Base-by-base conservation (phyloP, 64 coral and sea anemone species). In the Stichodactyla helianthus region DNA sequence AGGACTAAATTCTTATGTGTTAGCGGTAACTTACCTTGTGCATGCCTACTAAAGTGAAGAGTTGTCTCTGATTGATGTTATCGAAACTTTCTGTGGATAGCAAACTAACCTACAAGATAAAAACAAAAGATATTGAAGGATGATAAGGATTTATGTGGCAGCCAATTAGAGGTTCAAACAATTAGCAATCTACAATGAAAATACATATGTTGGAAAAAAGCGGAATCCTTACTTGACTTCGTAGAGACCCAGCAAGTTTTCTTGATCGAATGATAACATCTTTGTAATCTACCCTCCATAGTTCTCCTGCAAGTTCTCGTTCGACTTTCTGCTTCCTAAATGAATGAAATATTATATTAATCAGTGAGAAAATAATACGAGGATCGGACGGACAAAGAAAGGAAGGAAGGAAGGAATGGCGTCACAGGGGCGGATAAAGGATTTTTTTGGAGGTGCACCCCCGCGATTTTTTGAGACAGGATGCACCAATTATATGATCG, bases 311-410 rank as follows among this genome's bases (percentile, higher is more conserved):
- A n/a, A 95, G 53, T 77, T 95, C 94, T 55, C 88, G 89, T 54
- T 95, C 94, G 27, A 92, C 54, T 59, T 93, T 92, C 86, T 95
- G 94, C 50, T 95, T 95, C 55, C 94, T 95, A 27, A 22, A 27
- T 54, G 27, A 79, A 27, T 20, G 78, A 76, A 28, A 86, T 71
- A 54, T n/a, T 15, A 26, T 4, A 28, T 65, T 25, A 17, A 53
- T 83, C 4, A 77, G 26, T 70, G 7, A 60, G n/a, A 20, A 65
- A 7, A 44, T 44, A 44, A 44, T 31, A 31, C 28, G 28, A 44
- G 35, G 35, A 44, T 44, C 35, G 35, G 35, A 44, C 35, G 35
- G 35, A 44, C 35, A 0, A 44, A 44, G 1, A 44, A 44, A 3
- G 35, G 35, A 44, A 44, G 35, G 35, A 44, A 44, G 35, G 35